Base-by-base conservation (phyloP, 2,888 invertebrate genomes). In the Furcula furcula region DNA sequence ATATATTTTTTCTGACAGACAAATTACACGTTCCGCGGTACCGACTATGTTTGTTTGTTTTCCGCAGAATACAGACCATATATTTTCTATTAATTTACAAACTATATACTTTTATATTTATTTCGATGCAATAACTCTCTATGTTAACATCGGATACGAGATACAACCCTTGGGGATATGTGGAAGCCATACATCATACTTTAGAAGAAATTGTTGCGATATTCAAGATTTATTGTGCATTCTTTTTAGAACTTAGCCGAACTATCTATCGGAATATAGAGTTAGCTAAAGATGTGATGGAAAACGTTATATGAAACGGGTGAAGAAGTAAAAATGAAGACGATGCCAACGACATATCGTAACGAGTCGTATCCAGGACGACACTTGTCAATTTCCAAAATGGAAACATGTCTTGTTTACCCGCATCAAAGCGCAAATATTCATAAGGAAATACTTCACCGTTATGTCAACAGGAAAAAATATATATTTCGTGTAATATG, bases 371-470 rank as follows among this genome's bases (percentile, higher is more conserved):
- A 15, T 34, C 27, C 36, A 38, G 31, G 33, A 30, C 13, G 25
- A 34, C 14, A 15, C 32, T 12, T 47, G 37, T 52, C 52, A 46
- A 52, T 55, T 55, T 55, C 31, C 35, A 18, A 46, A 40, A 52
- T 52, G 46, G 46, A 23, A 15, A 30, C 36, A 23, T 35, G 33
- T 29, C 37, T 19, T 41, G 23, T 44, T 26, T 29, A 27, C 29
- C 29, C 18, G 18, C 31, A 31, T 34, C 41, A 41, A n/a, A 23
- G 18, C 25, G 7, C n/a, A 34, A 32, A 13, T 31, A 28, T 35
- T 21, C 6, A 1, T 10, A 5, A 6, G 10, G 10, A 21, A 21
- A 21, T 21, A 21, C n/a, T n/a, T n/a, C n/a, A n/a, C n/a, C 3
- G 19, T 4, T 4, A 21, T 5, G 21, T 21, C 21, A 21, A 10